Base-by-base conservation (phyloP, 2,888 invertebrate species). In the Hyposoter dolosus region DNA sequence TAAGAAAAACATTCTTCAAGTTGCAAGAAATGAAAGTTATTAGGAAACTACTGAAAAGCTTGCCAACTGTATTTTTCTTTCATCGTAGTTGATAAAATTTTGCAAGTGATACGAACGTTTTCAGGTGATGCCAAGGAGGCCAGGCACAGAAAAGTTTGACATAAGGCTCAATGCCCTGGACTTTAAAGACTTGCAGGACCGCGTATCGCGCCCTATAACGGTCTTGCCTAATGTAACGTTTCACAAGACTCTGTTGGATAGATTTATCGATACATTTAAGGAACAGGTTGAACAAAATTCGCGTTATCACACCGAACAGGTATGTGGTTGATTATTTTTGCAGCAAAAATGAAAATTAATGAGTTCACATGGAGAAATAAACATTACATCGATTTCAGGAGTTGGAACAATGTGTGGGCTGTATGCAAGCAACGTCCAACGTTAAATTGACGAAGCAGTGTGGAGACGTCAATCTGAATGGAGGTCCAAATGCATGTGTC, bases 401-500 rank as follows among this genome's bases (percentile, higher is more conserved):
- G 88, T 92, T 96, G 56, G 98, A 98, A 87, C 95, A 96, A 84
- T 99, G 99, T 92, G 97, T 98, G 88, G 98, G 98, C 0, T 99
- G 99, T 92, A 97, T 98, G 97, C 96, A 97, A 91, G 95, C 95
- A 19, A 94, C 94, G 32, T 97, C 98, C 0, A 97, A 98, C 93
- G 97, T 97, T 74, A 98, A 98, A 94, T 95, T 98, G 79, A 95
- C 95, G 88, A 97, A 96, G 90, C 95, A 95, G 79, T 98, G 98
- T 92, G 93, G 91, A 35, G 93, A 95, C 19, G 94, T 94, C 77
- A 89, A 93, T 6, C 95, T 95, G 74, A 95, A 95, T 19, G 92
- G 92, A 50, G 92, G 93, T 83, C 92, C 89, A 4, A 87, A 91
- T 28, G 94, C 92, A 83, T 96, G 96, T 90, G 93, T 92, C 19